A percentile compares a stretch with the other conserved stretches of the same genome.
phyloP scores from a whole-genome alignment of 2,797 vertebrate genomes.

The Pseudomugil gertrudae region DNA sequence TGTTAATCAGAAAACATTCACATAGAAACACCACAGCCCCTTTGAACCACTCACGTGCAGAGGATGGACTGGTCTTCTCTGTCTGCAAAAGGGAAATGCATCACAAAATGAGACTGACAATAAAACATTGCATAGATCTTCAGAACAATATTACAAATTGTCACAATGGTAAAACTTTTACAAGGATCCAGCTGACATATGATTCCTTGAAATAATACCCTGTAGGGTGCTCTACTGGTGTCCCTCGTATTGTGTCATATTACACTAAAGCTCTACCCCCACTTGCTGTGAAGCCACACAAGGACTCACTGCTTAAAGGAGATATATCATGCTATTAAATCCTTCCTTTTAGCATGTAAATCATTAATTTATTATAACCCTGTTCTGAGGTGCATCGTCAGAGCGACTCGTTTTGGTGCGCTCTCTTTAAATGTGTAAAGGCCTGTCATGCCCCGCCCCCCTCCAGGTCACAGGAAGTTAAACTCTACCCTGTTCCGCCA shows the following conservation, averaged over 20 bases:
- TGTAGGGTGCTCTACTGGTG: conserved; percentile 4
- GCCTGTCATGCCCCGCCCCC: too few species aligned
- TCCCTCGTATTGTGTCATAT: conserved; percentile 17
- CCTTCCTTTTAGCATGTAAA: too few species aligned
- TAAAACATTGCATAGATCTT: not conserved
- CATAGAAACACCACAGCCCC: conserved; percentile 26
- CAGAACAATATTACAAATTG: not conserved
- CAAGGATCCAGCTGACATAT: conserved; percentile 10
- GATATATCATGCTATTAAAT: too few species aligned
- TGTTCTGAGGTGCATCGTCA: too few species aligned
- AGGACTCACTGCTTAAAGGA: not conserved
- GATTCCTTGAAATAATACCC: conserved; percentile 27
- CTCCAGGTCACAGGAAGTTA: too few species aligned
- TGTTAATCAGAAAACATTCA: conserved; percentile 18
- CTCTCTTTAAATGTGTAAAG: too few species aligned
- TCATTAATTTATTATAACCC: too few species aligned
- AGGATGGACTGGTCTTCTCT: conserved; percentile 93
- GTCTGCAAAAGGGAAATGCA: conserved; percentile 78
- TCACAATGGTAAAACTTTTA: not conserved
- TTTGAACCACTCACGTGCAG: conserved; percentile 89
- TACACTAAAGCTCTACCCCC: conserved; percentile 21
- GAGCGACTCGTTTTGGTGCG: too few species aligned
- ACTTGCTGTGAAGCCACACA: not conserved
- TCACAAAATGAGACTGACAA: conserved; percentile 13
- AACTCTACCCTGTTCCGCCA: too few species aligned